Evolutionary conservation across 2,797 vertebrate species (phyloP).

Genomic region (Sternotherus odoratus): DNA sequence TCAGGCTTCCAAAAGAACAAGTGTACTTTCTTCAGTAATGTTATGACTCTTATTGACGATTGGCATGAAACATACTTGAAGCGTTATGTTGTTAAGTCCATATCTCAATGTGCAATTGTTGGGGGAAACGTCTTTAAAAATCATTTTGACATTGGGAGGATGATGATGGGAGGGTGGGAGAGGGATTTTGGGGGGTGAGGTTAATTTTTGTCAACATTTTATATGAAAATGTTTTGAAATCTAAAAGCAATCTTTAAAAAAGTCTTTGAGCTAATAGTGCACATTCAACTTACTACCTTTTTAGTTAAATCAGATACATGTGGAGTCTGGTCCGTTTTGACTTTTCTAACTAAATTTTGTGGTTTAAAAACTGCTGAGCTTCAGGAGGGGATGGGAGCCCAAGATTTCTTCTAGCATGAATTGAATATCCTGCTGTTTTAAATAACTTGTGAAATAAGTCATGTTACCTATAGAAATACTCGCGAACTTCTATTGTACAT

Average conservation of each 20-base stretch:
- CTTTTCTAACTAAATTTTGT: constrained; percentile 77
- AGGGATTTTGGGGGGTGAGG: constrained; percentile 74
- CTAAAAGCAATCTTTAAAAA: constrained; percentile 67
- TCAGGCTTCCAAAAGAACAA: constrained; percentile 79
- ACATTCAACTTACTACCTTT: constrained; percentile 69
- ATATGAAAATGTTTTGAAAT: constrained; percentile 78
- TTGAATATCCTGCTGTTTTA: constrained; percentile 52
- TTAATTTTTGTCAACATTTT: constrained; percentile 76
- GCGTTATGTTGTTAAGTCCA: constrained; percentile 69
- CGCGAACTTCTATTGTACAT: constrained; percentile 58
- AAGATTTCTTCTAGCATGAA: constrained; percentile 33
- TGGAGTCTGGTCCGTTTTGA: constrained; percentile 72
- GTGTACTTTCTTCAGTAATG: constrained; percentile 82
- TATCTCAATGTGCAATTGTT: constrained; percentile 82
- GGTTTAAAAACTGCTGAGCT: constrained; percentile 62
- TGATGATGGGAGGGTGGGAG: constrained; percentile 47
- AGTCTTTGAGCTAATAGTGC: constrained; percentile 66
- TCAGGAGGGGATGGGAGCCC: constrained; percentile 48
- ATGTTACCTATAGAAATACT: constrained; percentile 55
- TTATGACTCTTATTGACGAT: constrained; percentile 81
- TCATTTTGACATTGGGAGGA: constrained; percentile 66
- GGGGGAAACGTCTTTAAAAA: constrained; percentile 48
- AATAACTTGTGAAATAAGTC: constrained; percentile 53
- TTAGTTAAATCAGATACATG: constrained; percentile 61
- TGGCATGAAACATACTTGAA: constrained; percentile 84